phyloP scores from a whole-genome alignment of 1,140 invertebrate species.

The Calephelis nemesis region DNA sequence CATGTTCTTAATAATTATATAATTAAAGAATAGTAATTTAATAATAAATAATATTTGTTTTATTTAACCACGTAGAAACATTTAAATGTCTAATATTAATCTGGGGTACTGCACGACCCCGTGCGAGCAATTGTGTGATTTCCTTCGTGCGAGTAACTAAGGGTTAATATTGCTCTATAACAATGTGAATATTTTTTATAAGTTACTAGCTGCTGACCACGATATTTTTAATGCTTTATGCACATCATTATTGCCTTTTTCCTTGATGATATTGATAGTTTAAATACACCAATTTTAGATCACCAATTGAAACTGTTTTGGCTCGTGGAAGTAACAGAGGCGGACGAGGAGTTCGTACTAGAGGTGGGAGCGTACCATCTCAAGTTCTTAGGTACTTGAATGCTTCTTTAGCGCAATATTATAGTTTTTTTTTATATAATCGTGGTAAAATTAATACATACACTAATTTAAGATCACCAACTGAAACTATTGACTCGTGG shows the following conservation, averaged over 20 bases:
- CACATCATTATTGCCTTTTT: constrained; percentile 2
- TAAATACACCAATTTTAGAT: constrained; percentile 9
- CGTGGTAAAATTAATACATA: no score
- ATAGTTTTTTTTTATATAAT: no score
- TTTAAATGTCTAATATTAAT: no score
- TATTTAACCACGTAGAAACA: no score
- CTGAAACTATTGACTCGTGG: no score
- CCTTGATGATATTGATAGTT: constrained; percentile 1
- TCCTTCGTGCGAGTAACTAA: no score
- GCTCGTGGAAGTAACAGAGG: not conserved
- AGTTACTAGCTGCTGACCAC: not conserved
- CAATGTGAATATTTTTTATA: constrained; percentile 2
- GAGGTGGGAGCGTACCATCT: constrained; percentile 1
- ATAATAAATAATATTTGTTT: no score
- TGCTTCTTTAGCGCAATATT: not conserved
- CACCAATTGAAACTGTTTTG: not conserved
- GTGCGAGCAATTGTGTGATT: no score
- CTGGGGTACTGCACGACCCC: no score
- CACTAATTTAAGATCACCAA: no score
- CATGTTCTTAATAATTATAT: no score
- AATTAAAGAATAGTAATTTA: no score
- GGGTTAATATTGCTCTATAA: not conserved
- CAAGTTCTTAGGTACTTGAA: not conserved
- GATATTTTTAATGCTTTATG: not conserved
- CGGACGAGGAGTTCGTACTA: not conserved